Evolutionary conservation across 2,797 vertebrate species (phyloP), one percentile per base, ranked within the genome.

Genomic region (Cetoscarus ocellatus): DNA sequence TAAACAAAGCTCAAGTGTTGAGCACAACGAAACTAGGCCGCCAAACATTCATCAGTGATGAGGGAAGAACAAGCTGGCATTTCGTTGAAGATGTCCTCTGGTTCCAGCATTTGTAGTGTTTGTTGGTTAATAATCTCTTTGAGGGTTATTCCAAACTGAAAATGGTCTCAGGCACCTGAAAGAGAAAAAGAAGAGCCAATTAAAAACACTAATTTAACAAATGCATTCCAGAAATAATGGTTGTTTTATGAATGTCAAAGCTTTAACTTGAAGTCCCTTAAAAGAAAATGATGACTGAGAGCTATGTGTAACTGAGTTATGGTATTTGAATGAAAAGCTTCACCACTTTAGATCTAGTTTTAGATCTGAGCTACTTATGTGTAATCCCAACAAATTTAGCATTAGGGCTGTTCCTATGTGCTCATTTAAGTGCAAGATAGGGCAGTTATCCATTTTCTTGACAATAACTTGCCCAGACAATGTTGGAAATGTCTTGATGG

Each of bases 141-240:
- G 43, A 15, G 39, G 10, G 9, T 18, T 5, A 13, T 9, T 14
- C 61, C 36, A 27, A 55, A 67, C 10, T 61, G 52, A 18, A 47
- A n/a, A 69, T 56, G 42, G 75, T 68, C 50, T 71, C 59, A 48
- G 60, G 61, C 40, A 85, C 88, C 90, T 90, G 54, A 39, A 49
- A 54, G 59, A 64, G 61, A 65, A 38, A 69, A 73, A 45, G 68
- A 9, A 85, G 8, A 13, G 7, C 1, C 0, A 15, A 65, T 69
- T 80, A 75, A 74, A 62, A 36, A 71, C 40, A 56, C 36, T 36
- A 5, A 62, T 70, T 56, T 7, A 40, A 75, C 44, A 68, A 65
- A 62, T 39, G 48, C 44, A 63, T 39, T 44, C 48, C 15, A 50
- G n/a, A 75, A 77, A 63, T 10, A 2, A 68, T 12, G 40, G 10